Percentiles rank a stretch among this genome's conserved stretches.
These are phyloP conservation scores for Spea multiplicata DNA, from an alignment of 2,113 vertebrate genomes.

Conservation along the genomic window DNA sequence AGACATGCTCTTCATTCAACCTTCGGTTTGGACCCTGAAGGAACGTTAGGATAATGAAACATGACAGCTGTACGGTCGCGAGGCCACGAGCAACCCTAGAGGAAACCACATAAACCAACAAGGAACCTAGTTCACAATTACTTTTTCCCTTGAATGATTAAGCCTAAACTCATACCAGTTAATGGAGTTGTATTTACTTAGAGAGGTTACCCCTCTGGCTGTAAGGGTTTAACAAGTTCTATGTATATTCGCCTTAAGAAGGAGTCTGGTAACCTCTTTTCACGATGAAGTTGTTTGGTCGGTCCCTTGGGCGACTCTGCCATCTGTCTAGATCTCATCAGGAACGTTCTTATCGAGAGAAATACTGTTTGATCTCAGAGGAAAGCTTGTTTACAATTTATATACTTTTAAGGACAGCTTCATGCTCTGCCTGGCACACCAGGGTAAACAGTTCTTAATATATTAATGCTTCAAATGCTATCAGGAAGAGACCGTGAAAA, in stretches of 20 bases:
- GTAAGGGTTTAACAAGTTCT: slow-evolving; percentile 25
- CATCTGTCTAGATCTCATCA: slow-evolving; percentile 6
- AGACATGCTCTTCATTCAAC: slow-evolving; percentile 52
- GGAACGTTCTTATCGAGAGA: slow-evolving; percentile 24
- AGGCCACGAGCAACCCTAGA: slow-evolving; percentile 57
- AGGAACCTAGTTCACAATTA: slow-evolving; percentile 51
- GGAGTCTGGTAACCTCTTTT: background rate
- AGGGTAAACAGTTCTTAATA: slow-evolving; percentile 8
- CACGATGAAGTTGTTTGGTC: slow-evolving; percentile 1
- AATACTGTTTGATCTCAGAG: background rate
- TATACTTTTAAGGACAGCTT: background rate
- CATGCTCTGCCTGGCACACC: slow-evolving; percentile 7
- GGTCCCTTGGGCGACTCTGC: slow-evolving; percentile 36
- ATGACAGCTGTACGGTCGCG: slow-evolving; percentile 56
- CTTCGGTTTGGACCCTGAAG: slow-evolving; percentile 49
- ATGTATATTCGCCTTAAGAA: slow-evolving; percentile 12
- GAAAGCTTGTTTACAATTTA: slow-evolving; percentile 11
- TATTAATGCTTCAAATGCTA: slow-evolving; percentile 29
- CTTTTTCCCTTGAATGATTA: slow-evolving; percentile 50
- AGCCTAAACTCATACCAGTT: slow-evolving; percentile 28
- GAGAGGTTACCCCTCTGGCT: slow-evolving; percentile 27
- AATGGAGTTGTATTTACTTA: slow-evolving; percentile 46
- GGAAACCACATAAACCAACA: slow-evolving; percentile 52
- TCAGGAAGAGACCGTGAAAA: background rate
- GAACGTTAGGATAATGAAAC: slow-evolving; percentile 53